A percentile compares a stretch with the other conserved stretches of the same genome.
phyloP scores from a whole-genome alignment of 2,888 invertebrate genomes.

The Yponomeuta sedellus region DNA sequence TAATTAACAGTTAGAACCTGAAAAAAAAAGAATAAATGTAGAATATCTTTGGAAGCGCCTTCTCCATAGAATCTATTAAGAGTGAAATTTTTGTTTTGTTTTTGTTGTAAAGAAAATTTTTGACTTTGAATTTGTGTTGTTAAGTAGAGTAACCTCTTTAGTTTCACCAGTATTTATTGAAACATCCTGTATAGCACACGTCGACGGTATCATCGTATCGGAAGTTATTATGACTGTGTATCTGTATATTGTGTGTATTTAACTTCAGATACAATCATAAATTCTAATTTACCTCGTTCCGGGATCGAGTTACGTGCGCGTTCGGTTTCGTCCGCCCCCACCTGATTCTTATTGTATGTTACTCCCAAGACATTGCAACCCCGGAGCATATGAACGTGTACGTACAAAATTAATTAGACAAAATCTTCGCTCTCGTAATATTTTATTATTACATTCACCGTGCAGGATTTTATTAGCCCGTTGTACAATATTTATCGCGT shows the following conservation, averaged over 20 bases:
- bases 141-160: too few relatives aligned
- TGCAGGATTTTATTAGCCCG: slow-evolving; percentile 64
- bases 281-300: slow-evolving; percentile 71
- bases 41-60: too few relatives aligned
- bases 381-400: slow-evolving; percentile 50
- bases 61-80: too few relatives aligned
- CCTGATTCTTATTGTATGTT: slow-evolving; percentile 55
- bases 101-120: too few relatives aligned
- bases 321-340: slow-evolving; percentile 46
- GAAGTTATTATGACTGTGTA: too few relatives aligned
- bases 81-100: too few relatives aligned
- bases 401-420: slow-evolving; percentile 73
- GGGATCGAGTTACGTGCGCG: slow-evolving; percentile 60
- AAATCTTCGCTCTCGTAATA: slow-evolving; percentile 71
- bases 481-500: slow-evolving; percentile 63
- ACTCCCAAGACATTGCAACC: slow-evolving; percentile 71
- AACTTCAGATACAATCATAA: slow-evolving; percentile 74
- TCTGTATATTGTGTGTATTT: slow-evolving; percentile 54
- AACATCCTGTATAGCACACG: too few relatives aligned
- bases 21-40: too few relatives aligned
- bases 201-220: too few relatives aligned
- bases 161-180: too few relatives aligned
- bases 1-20: too few relatives aligned
- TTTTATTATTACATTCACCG: slow-evolving; percentile 73
- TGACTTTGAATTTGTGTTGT: too few relatives aligned